Conservation (phyloP, 53 echinoderm and acorn worm species). For the Echinarachnius parma region DNA sequence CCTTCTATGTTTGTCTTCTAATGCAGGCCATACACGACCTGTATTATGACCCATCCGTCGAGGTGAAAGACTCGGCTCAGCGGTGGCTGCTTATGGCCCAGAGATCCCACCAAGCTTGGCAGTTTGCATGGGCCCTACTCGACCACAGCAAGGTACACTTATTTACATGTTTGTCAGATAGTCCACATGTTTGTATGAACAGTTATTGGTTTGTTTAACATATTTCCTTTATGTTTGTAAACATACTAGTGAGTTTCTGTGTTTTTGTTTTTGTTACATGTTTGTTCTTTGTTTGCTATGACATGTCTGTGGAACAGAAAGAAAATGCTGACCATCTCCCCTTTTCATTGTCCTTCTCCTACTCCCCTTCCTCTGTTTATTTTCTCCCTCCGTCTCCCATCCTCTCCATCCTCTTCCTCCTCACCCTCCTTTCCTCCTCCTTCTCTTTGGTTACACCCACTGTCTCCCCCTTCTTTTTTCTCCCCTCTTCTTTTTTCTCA, state of each 20-base stretch:
- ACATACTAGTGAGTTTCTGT: background rate
- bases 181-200: no score
- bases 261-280: background rate
- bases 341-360: no score
- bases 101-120: slow-evolving; percentile 92
- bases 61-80: slow-evolving; percentile 83
- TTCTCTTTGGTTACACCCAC: background rate
- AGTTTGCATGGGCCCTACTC: slow-evolving; percentile 87
- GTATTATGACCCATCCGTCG: slow-evolving; percentile 87
- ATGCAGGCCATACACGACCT: slow-evolving; percentile 91
- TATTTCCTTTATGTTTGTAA: no score
- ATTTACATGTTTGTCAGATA: no score
- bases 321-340: background rate
- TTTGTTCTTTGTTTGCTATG: no score
- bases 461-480: background rate
- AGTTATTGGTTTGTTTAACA: background rate
- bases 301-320: background rate
- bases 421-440: background rate
- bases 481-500: background rate
- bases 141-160: slow-evolving; percentile 73
- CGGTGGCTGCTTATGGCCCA: slow-evolving; percentile 90
- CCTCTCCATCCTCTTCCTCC: background rate
- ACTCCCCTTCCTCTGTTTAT: background rate
- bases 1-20: background rate
- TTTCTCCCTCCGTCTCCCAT: background rate